Conservation (phyloP, 1,140 invertebrate genomes). For the Macrobrachium nipponense region DNA sequence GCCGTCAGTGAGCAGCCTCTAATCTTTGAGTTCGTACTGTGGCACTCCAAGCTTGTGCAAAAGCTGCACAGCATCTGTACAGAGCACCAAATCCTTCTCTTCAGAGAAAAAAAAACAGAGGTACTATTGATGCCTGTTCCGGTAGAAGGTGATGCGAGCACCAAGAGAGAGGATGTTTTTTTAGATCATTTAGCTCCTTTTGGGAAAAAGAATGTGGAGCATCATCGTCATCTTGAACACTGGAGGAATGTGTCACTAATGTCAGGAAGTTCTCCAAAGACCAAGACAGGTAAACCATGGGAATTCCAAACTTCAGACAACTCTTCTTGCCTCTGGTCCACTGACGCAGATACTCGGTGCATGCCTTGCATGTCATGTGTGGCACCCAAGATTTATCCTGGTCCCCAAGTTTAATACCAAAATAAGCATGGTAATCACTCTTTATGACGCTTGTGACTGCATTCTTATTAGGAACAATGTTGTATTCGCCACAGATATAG, state of each 20-base stretch:
- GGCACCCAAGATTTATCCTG: conserved; percentile 64
- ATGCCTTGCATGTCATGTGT: conserved; percentile 63
- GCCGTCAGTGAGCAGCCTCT: too few species aligned
- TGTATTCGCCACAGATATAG: conserved; percentile 58
- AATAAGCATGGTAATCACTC: conserved; percentile 55
- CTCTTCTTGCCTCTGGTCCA: conserved; percentile 60
- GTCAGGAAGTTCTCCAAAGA: too few species aligned
- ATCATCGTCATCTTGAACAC: too few species aligned
- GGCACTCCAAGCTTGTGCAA: too few species aligned
- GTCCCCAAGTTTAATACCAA: conserved; percentile 47
- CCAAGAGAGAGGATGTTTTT: conserved; percentile 44
- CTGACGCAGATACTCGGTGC: conserved; percentile 59
- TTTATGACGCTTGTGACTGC: conserved; percentile 52
- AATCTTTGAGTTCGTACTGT: too few species aligned
- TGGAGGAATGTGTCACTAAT: too few species aligned
- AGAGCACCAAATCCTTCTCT: too few species aligned
- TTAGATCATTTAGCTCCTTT: conserved; percentile 3
- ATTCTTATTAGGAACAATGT: conserved; percentile 38
- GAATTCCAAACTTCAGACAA: conserved; percentile 27
- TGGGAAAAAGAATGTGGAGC: too few species aligned
- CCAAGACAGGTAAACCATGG: conserved; percentile 21
- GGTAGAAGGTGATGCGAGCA: conserved; percentile 43
- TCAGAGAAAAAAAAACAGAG: conserved; percentile 50
- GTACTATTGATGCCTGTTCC: conserved; percentile 52
- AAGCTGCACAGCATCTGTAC: conserved; percentile 43